A percentile compares a stretch with the other conserved stretches of the same genome.
Evolutionary conservation across 2,888 invertebrate species (phyloP).

Genomic region (Lysandra coridon): DNA sequence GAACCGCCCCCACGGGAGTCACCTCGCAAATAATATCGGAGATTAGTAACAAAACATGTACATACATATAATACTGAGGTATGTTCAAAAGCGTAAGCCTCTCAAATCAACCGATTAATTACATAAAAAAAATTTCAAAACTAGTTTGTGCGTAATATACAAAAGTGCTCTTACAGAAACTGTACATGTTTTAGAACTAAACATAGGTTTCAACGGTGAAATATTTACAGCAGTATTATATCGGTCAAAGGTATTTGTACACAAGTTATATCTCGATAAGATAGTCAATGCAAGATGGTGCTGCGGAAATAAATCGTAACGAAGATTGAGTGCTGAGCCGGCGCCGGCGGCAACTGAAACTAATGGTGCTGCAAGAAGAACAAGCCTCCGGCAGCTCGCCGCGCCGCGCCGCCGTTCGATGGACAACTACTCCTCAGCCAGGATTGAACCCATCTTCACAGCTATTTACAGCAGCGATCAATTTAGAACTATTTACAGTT

Average conservation of each 20-base stretch:
- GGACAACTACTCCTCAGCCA: conserved; percentile 79
- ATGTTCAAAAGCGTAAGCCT: conserved; percentile 80
- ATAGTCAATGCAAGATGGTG: conserved; percentile 80
- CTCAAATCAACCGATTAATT: conserved; percentile 71
- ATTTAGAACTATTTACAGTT: conserved; percentile 80
- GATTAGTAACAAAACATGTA: conserved; percentile 82
- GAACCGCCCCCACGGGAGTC: conserved; percentile 59
- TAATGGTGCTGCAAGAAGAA: conserved; percentile 87
- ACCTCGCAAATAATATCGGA: conserved; percentile 67
- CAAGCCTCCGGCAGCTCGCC: conserved; percentile 63
- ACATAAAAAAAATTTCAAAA: conserved; percentile 76
- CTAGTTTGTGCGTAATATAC: conserved; percentile 80
- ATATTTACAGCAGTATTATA: conserved; percentile 79
- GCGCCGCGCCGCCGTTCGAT: conserved; percentile 52
- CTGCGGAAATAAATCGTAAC: conserved; percentile 79
- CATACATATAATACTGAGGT: conserved; percentile 75
- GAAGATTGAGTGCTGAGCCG: conserved; percentile 76
- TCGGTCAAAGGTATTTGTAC: conserved; percentile 73
- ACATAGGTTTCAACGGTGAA: conserved; percentile 78
- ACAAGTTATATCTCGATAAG: conserved; percentile 75
- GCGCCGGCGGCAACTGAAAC: conserved; percentile 84
- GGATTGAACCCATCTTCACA: conserved; percentile 73
- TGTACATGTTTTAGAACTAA: conserved; percentile 83
- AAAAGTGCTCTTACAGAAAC: conserved; percentile 80
- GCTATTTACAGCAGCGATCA: conserved; percentile 76